Base-by-base conservation (phyloP, 2,113 vertebrate genomes). In the Gymnocephalus cernua region DNA sequence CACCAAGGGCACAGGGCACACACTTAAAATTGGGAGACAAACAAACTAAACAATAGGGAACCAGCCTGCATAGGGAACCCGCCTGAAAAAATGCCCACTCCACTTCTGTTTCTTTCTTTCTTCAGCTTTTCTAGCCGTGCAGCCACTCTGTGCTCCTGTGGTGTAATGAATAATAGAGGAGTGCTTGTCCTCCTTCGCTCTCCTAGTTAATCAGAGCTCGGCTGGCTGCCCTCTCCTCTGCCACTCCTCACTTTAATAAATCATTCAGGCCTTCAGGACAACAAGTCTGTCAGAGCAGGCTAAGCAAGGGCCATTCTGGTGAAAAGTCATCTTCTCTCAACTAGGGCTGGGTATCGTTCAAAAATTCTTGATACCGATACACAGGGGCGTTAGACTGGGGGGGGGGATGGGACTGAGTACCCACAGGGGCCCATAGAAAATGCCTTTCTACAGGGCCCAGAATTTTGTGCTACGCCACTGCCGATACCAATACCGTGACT, bases 151-250 rank as follows among this genome's bases (percentile, higher is more conserved):
- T 77, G 67, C 79, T 80, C 65, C 76, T 88, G 83, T 79, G 50
- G 88, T 88, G 86, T 86, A 82, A 93, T 95, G 93, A 95, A 95
- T 95, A 95, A 96, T 94, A 90, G 92, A 96, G 87, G 85, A 91
- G 73, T 90, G 90, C 91, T 94, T 95, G 93, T 95, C 93, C 93
- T 94, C 87, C 87, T 87, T 89, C 75, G 79, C 87, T 94, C 91
- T 88, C 85, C 77, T 86, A 87, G 91, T 95, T 94, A 95, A 94
- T 95, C 94, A 92, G 92, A 77, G 90, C 89, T 88, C 75, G 92
- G 88, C 90, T 94, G 91, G 91, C 90, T 94, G 90, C 92, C 91
- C 93, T 91, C 88, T 84, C 71, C 87, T 73, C 83, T 85, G 88
- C 84, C 86, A 82, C 85, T 83, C 90, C 87, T 86, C 73, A 57